A percentile compares a stretch with the other conserved stretches of the same genome.
Conservation (phyloP, 2,113 vertebrate species). For the Hemiprocne comata region DNA sequence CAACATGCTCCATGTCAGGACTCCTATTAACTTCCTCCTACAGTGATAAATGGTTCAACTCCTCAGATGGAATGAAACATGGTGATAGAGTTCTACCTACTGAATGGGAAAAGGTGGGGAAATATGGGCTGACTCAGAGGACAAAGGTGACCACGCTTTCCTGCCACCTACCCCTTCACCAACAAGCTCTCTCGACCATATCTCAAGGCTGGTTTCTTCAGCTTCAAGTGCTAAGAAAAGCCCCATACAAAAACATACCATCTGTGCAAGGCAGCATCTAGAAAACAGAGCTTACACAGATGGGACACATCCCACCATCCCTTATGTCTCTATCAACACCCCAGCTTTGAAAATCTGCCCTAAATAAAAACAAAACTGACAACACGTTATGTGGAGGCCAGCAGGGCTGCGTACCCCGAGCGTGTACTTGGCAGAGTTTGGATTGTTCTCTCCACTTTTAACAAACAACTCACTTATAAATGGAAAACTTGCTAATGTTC, state of each 20-base stretch:
- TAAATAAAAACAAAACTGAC: slow-evolving; percentile 40
- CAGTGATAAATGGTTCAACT: neutral
- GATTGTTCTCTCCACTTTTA: slow-evolving; percentile 11
- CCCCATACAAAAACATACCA: neutral
- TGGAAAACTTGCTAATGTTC: neutral
- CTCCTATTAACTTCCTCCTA: neutral
- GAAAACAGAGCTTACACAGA: neutral
- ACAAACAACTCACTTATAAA: slow-evolving; percentile 37
- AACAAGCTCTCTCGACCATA: neutral
- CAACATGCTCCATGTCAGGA: neutral
- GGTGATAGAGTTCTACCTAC: neutral
- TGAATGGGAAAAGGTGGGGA: neutral
- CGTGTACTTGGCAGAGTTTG: slow-evolving; percentile 19
- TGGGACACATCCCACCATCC: neutral
- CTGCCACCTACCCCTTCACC: neutral
- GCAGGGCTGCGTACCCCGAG: neutral
- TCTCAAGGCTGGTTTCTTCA: neutral
- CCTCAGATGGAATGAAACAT: neutral
- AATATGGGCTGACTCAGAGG: neutral
- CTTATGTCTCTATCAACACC: slow-evolving; percentile 22
- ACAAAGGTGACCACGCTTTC: neutral
- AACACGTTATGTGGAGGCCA: neutral
- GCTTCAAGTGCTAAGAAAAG: neutral
- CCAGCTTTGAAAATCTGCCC: slow-evolving; percentile 24
- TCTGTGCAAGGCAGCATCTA: neutral